Evolutionary conservation across 2,113 vertebrate species (phyloP).

Genomic region (Albula glossodonta): DNA sequence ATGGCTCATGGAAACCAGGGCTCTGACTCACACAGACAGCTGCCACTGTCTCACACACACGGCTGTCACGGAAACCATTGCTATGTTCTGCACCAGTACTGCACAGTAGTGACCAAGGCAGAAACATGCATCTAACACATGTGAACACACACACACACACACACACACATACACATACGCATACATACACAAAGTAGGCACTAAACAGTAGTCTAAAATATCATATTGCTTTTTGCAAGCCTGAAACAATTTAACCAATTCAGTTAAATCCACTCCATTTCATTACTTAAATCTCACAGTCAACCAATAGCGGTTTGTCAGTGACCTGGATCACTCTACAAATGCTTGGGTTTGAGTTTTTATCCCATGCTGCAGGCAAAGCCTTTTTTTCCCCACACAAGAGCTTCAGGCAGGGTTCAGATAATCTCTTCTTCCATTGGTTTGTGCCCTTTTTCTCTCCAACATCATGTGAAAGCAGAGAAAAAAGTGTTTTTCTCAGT

Average conservation of each 20-base stretch:
- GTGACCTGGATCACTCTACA: slow-evolving; percentile 43
- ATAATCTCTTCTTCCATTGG: slow-evolving; percentile 35
- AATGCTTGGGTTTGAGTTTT: slow-evolving; percentile 56
- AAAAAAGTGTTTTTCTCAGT: slow-evolving; percentile 53
- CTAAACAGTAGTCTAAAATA: no score
- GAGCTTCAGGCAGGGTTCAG: slow-evolving; percentile 45
- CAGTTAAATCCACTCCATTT: slow-evolving; percentile 8
- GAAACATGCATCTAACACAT: not conserved
- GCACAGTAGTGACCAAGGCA: not conserved
- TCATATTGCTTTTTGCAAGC: no score
- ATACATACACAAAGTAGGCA: no score
- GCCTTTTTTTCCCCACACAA: slow-evolving; percentile 40
- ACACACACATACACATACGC: not conserved
- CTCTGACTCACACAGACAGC: slow-evolving; percentile 22
- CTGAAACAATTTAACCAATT: not conserved
- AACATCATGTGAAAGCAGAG: slow-evolving; percentile 60
- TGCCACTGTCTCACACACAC: slow-evolving; percentile 5
- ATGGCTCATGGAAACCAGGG: slow-evolving; percentile 29
- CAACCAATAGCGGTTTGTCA: slow-evolving; percentile 51
- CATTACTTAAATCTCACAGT: slow-evolving; percentile 55
- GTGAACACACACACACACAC: not conserved
- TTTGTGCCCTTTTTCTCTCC: slow-evolving; percentile 40
- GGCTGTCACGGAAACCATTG: slow-evolving; percentile 15
- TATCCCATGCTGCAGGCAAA: slow-evolving; percentile 62
- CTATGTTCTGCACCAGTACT: not conserved